Evolutionary conservation across 1,140 invertebrate genomes (phyloP), one percentile per base, ranked within the genome.

Genomic region (Penaeus chinensis): DNA sequence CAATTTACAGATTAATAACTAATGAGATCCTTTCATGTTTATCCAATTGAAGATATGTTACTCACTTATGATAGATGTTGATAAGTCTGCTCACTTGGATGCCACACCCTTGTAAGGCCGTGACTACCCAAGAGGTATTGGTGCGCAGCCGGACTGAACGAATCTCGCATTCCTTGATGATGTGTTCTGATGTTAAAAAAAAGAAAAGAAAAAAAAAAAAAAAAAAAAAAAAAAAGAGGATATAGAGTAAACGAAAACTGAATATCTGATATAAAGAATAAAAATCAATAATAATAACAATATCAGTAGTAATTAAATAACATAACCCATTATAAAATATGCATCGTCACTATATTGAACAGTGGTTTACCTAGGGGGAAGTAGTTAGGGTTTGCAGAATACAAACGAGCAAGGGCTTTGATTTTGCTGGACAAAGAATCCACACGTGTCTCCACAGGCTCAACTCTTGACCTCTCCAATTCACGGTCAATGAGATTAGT

Each of bases 321-420:
- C 0, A 54, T 13, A 54, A 13, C 1, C 5, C 10, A 54, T 11
- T 54, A 16, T 1, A 13, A 13, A 11, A 54, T 5, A 54, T 11
- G 10, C 19, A 71, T 32, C 66, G 1, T 24, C 20, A 71, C 20
- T 19, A 71, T n/a, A 18, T 19, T 71, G 47, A 37, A 78, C 91
- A 85, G 47, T 82, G 61, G 74, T 83, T 91, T 92, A 94, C 94
- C 92, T 77, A 93, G 71, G 62, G 94, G 94, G 89, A 94, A 94
- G 91, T 93, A 94, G 89, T 92, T 92, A 42, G 93, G 93, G n/a
- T 93, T 92, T 63, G 90, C 91, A 27, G 92, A 88, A 89, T 94
- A 94, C 19, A 92, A 88, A 82, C 92, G 92, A 24, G 92, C 93
- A 62, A 94, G 90, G 11, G 90, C 85, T 85, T 92, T 91, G 11